Percentiles rank a stretch among this genome's conserved stretches.
phyloP scores from a whole-genome alignment of 2,888 invertebrate species.

The Cyclophora punctaria region DNA sequence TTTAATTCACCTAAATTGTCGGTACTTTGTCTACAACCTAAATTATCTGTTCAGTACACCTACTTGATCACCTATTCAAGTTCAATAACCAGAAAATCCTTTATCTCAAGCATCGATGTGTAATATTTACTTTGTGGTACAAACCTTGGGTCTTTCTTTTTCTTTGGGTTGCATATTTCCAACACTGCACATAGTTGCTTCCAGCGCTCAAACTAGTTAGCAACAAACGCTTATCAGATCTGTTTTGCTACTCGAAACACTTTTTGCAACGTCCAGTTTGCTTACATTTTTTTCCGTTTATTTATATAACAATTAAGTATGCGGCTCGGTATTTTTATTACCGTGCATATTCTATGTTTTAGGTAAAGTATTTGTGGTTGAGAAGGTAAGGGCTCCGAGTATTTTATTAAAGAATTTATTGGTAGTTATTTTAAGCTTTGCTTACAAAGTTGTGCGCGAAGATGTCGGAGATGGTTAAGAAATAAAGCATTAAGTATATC shows the following conservation, averaged over 20 bases:
- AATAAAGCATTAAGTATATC: too few species aligned
- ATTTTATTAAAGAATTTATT: too few species aligned
- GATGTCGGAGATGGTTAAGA: too few species aligned
- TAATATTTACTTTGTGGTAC: too few species aligned
- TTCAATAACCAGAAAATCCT: too few species aligned
- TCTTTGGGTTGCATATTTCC: constrained; percentile 17
- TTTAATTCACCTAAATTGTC: too few species aligned
- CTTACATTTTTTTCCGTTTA: constrained; percentile 19
- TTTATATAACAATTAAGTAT: constrained; percentile 8
- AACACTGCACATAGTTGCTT: constrained; percentile 20
- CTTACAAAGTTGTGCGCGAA: too few species aligned
- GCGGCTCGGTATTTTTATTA: constrained; percentile 10
- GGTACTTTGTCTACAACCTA: too few species aligned
- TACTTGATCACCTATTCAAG: too few species aligned
- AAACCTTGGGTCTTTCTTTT: background rate
- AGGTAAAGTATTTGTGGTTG: background rate
- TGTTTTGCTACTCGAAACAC: constrained; percentile 27
- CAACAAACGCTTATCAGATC: constrained; percentile 35
- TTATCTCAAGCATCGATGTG: too few species aligned
- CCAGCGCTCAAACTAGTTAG: constrained; percentile 22
- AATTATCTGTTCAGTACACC: too few species aligned
- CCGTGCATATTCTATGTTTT: constrained; percentile 4
- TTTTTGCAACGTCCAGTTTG: constrained; percentile 36
- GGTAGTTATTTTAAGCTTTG: too few species aligned
- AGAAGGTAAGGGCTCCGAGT: background rate